phyloP scores from a whole-genome alignment of 2,797 vertebrate genomes.

The Allobates femoralis region DNA sequence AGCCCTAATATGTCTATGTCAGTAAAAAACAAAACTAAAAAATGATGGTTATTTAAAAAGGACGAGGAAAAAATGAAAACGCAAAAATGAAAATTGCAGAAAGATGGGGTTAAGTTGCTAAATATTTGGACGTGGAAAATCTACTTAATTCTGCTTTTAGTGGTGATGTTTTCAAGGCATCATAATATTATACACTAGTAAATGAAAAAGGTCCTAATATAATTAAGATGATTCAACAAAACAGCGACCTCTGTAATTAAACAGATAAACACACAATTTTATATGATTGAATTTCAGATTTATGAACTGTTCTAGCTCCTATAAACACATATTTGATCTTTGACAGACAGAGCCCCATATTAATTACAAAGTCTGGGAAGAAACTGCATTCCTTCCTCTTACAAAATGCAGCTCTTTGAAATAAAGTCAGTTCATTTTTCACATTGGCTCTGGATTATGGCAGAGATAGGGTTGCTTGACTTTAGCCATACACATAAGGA shows the following conservation, averaged over 20 bases:
- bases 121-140: neutral
- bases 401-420: conserved; percentile 54
- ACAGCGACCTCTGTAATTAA: neutral
- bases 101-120: neutral
- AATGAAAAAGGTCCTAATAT: neutral
- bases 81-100: neutral
- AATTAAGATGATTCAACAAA: conserved; percentile 4
- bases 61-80: neutral
- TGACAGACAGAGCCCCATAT: conserved; percentile 54
- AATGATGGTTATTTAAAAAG: no score
- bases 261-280: conserved; percentile 43
- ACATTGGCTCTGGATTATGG: conserved; percentile 53
- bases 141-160: neutral
- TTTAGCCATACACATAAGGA: conserved; percentile 38
- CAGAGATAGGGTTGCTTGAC: conserved; percentile 47
- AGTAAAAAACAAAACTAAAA: no score
- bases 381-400: conserved; percentile 42
- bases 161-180: neutral
- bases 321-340: conserved; percentile 57
- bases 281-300: conserved; percentile 50
- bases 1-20: no score
- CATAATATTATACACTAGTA: neutral
- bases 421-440: conserved; percentile 61
- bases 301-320: conserved; percentile 30
- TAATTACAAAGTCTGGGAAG: conserved; percentile 40